These are phyloP conservation scores for Rhopalosiphum maidis DNA, from an alignment of 1,140 invertebrate species.

Conservation along the genomic window DNA sequence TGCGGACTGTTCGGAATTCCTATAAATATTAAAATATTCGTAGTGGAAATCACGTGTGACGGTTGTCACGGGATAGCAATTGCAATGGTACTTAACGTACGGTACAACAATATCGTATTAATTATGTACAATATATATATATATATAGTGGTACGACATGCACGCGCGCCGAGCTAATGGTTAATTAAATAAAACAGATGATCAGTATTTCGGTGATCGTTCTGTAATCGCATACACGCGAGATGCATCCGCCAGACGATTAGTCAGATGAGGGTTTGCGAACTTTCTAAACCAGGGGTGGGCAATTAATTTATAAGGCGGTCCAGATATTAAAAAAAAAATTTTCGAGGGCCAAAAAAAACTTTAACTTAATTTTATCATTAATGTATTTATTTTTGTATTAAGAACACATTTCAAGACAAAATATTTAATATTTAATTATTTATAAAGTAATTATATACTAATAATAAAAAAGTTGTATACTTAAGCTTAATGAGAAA, in stretches of 20 bases:
- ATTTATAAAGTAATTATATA: no score
- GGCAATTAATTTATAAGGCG: no score
- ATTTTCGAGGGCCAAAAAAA: no score
- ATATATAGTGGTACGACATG: no score
- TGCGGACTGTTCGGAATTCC: not conserved
- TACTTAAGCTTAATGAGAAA: no score
- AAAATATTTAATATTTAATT: no score
- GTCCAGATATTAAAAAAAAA: no score
- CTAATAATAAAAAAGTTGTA: no score
- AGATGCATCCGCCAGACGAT: not conserved
- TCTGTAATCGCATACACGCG: not conserved
- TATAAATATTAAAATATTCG: not conserved
- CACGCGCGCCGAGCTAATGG: not conserved
- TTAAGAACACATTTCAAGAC: no score
- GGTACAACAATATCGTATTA: not conserved
- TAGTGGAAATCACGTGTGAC: not conserved
- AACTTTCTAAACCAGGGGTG: no score
- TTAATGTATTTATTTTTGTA: no score
- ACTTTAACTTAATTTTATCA: no score
- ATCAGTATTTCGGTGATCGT: not conserved
- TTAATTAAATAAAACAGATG: slow-evolving; percentile 2
- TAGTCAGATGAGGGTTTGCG: not conserved
- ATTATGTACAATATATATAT: not conserved
- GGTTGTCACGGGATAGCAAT: not conserved
- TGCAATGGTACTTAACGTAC: not conserved